Percentiles rank a stretch among this genome's conserved stretches.
Evolutionary conservation across 2,113 vertebrate species (phyloP).

Genomic region (Caranx ignobilis): DNA sequence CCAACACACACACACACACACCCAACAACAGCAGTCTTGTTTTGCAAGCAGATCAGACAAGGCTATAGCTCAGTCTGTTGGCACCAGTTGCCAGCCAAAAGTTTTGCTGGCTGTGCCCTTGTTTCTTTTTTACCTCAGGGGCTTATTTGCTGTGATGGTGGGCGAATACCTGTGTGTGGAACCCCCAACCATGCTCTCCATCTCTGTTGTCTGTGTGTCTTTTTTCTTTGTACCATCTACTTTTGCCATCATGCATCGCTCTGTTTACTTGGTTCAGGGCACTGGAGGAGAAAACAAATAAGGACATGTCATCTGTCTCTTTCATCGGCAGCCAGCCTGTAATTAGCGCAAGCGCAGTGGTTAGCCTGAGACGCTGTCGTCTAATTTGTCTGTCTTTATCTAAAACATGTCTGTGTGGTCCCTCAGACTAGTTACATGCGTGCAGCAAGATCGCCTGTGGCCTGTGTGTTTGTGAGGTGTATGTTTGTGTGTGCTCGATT

Average conservation of each 20-base stretch:
- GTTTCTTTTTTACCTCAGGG: constrained; percentile 67
- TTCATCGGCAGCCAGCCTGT: constrained; percentile 81
- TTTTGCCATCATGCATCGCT: constrained; percentile 51
- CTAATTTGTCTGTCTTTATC: constrained; percentile 88
- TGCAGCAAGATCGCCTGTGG: constrained; percentile 68
- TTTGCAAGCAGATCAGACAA: constrained; percentile 47
- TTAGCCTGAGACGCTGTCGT: constrained; percentile 81
- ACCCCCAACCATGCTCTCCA: constrained; percentile 32
- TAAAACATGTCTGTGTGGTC: constrained; percentile 86
- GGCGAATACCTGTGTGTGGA: constrained; percentile 78
- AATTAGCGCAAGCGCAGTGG: constrained; percentile 83
- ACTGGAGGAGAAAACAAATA: constrained; percentile 78
- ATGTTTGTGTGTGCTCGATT: constrained; percentile 64
- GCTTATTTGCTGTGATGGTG: constrained; percentile 50
- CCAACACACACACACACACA: not conserved
- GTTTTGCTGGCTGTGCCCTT: constrained; percentile 65
- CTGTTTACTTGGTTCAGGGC: constrained; percentile 70
- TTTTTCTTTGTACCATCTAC: constrained; percentile 47
- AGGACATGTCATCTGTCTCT: constrained; percentile 79
- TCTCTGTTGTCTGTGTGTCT: constrained; percentile 24
- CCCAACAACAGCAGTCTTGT: constrained; percentile 46
- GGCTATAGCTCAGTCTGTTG: constrained; percentile 63
- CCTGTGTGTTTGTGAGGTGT: constrained; percentile 75
- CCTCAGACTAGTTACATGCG: constrained; percentile 62
- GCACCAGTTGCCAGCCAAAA: constrained; percentile 55